Conservation (phyloP, 2,888 invertebrate species). For the Sphaerophoria rueppellii region DNA sequence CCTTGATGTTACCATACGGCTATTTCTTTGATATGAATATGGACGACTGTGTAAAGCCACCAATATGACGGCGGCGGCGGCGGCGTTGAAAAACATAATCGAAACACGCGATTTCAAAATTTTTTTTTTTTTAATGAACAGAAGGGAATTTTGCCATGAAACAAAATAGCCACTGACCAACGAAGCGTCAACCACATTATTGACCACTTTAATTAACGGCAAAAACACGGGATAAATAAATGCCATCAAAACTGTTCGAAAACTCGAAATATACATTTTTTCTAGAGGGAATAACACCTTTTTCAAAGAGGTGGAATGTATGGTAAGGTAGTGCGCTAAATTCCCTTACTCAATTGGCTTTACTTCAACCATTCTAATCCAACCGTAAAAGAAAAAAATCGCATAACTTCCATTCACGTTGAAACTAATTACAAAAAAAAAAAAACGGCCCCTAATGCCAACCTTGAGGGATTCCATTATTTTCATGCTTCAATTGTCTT, state of each 20-base stretch:
- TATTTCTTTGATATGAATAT: neutral
- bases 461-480: no score
- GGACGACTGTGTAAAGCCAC: neutral
- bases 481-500: no score
- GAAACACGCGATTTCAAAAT: constrained; percentile 8
- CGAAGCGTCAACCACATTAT: constrained; percentile 14
- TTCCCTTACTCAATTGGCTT: no score
- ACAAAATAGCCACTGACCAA: neutral
- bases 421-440: no score
- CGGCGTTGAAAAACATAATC: neutral
- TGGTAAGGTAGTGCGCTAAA: no score
- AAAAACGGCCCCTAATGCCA: no score
- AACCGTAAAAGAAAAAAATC: no score
- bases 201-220: constrained; percentile 22
- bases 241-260: neutral
- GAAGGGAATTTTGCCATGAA: neutral
- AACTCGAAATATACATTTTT: no score
- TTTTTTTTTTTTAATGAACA: neutral
- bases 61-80: neutral
- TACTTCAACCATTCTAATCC: no score
- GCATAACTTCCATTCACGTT: no score
- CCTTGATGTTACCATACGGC: neutral
- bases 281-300: no score
- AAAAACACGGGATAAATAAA: neutral
- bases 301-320: no score